These are phyloP conservation scores for Rhamnusium bicolor DNA, from an alignment of 2,888 invertebrate species.

Conservation along the genomic window DNA sequence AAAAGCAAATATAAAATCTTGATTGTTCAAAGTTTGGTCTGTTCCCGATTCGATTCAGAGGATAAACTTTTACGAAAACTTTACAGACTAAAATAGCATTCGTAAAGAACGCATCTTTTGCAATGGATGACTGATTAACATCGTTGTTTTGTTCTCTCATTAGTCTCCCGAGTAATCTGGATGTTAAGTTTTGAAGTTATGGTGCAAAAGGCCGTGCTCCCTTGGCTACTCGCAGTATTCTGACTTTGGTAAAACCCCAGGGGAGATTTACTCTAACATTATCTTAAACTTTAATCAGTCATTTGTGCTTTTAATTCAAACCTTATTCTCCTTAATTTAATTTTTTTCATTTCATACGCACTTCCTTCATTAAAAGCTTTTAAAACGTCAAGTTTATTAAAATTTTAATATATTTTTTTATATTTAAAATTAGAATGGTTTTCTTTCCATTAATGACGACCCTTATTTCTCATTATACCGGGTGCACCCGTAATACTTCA, in stretches of 20 bases:
- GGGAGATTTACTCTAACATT: slow-evolving; percentile 58
- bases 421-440: no score
- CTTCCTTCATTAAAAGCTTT: background rate
- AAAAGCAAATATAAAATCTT: slow-evolving; percentile 54
- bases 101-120: slow-evolving; percentile 59
- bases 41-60: slow-evolving; percentile 25
- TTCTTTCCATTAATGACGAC: no score
- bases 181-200: slow-evolving; percentile 64
- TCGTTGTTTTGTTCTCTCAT: slow-evolving; percentile 62
- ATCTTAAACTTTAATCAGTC: slow-evolving; percentile 64
- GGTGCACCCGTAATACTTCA: no score
- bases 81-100: slow-evolving; percentile 48
- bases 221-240: slow-evolving; percentile 33
- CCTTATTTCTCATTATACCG: no score
- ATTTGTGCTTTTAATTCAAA: slow-evolving; percentile 62
- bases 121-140: slow-evolving; percentile 66
- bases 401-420: background rate
- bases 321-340: background rate
- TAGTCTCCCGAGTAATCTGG: slow-evolving; percentile 58
- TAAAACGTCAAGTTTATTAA: background rate
- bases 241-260: slow-evolving; percentile 43
- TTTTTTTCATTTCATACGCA: background rate
- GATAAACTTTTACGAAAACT: slow-evolving; percentile 49
- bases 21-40: slow-evolving; percentile 60
- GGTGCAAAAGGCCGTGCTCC: slow-evolving; percentile 45